Conservation (phyloP, 2,113 vertebrate genomes). For the Neotragus moschatus region DNA sequence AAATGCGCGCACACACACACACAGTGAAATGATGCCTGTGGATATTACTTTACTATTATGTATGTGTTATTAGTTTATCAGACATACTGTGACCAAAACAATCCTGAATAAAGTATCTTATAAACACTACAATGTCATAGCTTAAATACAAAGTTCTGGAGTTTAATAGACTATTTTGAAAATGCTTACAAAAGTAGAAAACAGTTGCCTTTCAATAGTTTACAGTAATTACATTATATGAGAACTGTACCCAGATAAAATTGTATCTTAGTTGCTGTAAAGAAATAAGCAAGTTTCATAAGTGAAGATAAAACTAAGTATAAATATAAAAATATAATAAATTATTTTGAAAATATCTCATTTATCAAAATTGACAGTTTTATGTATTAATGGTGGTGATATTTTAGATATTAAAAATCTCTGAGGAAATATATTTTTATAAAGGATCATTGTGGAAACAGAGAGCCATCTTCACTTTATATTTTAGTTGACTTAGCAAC, state of each 20-base stretch:
- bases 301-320: not conserved
- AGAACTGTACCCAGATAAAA: not conserved
- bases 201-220: not conserved
- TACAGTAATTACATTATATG: not conserved
- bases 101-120: not conserved
- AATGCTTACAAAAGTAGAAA: not conserved
- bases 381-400: not conserved
- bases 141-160: not conserved
- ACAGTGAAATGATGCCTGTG: not conserved
- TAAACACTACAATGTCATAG: not conserved
- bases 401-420: not conserved
- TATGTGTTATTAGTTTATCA: not conserved
- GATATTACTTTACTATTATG: not conserved
- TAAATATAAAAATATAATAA: not conserved
- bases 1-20: not conserved
- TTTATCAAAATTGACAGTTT: not conserved
- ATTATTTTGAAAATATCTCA: not conserved
- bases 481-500: not conserved
- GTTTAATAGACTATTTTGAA: not conserved
- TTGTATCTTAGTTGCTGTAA: not conserved
- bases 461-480: not conserved
- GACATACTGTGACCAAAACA: not conserved
- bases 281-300: not conserved
- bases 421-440: not conserved
- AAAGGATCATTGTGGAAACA: not conserved